Percentiles rank a stretch among this genome's conserved stretches.
Conservation (phyloP, 2,113 vertebrate species). For the Numida meleagris region DNA sequence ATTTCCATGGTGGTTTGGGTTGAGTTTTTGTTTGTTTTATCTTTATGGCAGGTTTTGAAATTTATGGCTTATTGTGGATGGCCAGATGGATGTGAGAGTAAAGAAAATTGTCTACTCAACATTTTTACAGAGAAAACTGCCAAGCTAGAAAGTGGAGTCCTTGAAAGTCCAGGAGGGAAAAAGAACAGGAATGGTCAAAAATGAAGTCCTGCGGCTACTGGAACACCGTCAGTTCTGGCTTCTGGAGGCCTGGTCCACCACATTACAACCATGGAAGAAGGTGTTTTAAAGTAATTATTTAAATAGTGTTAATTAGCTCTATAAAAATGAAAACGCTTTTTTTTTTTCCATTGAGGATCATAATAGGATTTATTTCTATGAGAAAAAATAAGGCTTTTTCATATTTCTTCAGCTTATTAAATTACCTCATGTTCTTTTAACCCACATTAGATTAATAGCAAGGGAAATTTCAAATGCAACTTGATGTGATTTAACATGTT, state of each 20-base stretch:
- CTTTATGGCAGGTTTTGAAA: conserved; percentile 37
- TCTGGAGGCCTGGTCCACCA: not conserved
- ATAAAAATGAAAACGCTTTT: not conserved
- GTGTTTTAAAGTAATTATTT: not conserved
- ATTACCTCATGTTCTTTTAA: not conserved
- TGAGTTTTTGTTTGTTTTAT: not conserved
- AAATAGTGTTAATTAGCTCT: not conserved
- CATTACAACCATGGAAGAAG: not conserved
- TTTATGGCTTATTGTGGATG: conserved; percentile 18
- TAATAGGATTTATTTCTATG: not conserved
- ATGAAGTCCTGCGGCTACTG: not conserved
- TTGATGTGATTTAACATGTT: not conserved
- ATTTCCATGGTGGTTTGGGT: not conserved
- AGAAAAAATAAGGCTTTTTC: not conserved
- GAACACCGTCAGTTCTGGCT: not conserved
- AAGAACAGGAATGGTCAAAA: not conserved
- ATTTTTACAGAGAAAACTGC: not conserved
- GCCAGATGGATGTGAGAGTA: not conserved
- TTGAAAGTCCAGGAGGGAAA: not conserved
- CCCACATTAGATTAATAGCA: not conserved
- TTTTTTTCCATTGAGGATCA: not conserved
- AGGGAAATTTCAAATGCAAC: not conserved
- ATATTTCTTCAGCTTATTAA: not conserved
- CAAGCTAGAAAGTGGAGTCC: not conserved
- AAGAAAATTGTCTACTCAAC: not conserved